Percentiles rank a stretch among this genome's conserved stretches.
phyloP scores from a whole-genome alignment of 2,888 invertebrate species.

The Aricia artaxerxes region DNA sequence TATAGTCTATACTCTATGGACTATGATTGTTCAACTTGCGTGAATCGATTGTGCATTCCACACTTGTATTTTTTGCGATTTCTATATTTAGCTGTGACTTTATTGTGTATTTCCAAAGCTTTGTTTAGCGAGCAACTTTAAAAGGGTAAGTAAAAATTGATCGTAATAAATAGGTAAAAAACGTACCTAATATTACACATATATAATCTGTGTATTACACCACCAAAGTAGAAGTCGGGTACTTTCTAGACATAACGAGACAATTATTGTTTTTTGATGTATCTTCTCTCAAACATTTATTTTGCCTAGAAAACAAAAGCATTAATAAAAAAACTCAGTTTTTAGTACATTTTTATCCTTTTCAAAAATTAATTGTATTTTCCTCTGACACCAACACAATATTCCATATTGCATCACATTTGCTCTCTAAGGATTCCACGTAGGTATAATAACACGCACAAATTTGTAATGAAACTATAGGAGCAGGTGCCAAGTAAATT shows the following conservation, averaged over 20 bases:
- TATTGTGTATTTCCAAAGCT: neutral
- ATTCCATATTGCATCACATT: neutral
- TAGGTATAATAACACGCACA: neutral
- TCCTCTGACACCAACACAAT: neutral
- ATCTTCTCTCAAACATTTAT: neutral
- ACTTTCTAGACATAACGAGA: slow-evolving; percentile 45
- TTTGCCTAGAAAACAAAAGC: neutral
- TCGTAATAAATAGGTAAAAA: neutral
- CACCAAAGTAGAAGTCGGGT: slow-evolving; percentile 49
- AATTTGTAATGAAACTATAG: neutral
- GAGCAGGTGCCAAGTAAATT: too few relatives aligned
- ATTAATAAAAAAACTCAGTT: neutral
- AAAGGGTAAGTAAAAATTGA: slow-evolving; percentile 37
- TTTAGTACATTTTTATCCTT: neutral
- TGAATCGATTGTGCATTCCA: neutral
- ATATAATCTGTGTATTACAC: slow-evolving; percentile 47
- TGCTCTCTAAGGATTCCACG: neutral
- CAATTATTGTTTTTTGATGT: neutral
- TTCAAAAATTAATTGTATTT: neutral
- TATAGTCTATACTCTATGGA: too few relatives aligned
- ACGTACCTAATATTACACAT: too few relatives aligned
- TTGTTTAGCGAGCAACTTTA: neutral
- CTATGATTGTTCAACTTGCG: too few relatives aligned
- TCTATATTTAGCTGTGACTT: slow-evolving; percentile 25
- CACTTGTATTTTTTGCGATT: neutral